Evolutionary conservation across 2,113 vertebrate genomes (phyloP), one percentile per base, ranked within the genome.

Genomic region (Rutilus rutilus): DNA sequence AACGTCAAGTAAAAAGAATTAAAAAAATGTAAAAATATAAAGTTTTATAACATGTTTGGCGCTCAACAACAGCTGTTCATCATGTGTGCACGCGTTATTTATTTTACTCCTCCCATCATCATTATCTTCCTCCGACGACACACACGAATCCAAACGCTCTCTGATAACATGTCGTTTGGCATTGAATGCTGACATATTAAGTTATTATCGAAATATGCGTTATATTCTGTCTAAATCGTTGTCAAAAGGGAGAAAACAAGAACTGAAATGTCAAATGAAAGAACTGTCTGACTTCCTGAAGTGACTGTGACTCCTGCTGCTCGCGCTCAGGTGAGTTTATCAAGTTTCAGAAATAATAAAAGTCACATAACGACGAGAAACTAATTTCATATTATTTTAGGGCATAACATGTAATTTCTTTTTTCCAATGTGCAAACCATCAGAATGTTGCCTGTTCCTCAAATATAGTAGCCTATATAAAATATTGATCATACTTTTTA

Each of bases 271-370:
- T 23, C 75, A 54, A 33, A 77, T 9, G 74, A 77, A 21, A 30
- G 8, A 25, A 25, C 5, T 59, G 52, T 17, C 19, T n/a, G 33
- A 62, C 7, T 45, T 79, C 57, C 77, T 15, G 77, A 79, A 79
- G 77, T n/a, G 33, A 57, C 30, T 77, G 2, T 74, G 5, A 30
- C 15, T 67, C 17, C 27, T 33, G 47, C 42, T 1, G 74, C 25
- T 15, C 76, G 50, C 50, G 33, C 77, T 79, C 77, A 59, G 54
- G 77, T 79, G 77, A 79, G 77, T 25, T 25, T 60, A 25, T 10
- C 8, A 42, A 42, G 42, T 12, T 42, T 9, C 21, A n/a, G 10
- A 8, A 60, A 60, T 60, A 60, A 23, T 60, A 60, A 23, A 60
- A 60, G 60, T 64, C 60, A 64, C n/a, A 25, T 14, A 27, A 62